phyloP scores from a whole-genome alignment of 2,113 vertebrate genomes.

The Prochilodus magdalenae region DNA sequence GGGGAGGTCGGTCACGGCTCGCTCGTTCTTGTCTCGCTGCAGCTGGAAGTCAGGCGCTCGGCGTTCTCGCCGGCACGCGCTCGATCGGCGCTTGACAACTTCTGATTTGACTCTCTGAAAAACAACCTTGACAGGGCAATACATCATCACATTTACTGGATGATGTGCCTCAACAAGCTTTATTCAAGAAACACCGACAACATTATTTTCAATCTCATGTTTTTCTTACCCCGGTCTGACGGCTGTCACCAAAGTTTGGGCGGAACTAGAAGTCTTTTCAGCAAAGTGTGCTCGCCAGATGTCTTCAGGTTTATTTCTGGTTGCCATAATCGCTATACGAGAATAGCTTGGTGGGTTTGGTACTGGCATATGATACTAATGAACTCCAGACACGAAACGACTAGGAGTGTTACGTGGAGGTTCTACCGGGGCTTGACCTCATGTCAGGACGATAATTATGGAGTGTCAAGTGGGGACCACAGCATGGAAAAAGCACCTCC shows the following conservation, averaged over 20 bases:
- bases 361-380: neutral
- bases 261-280: neutral
- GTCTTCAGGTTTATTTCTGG: conserved; percentile 3
- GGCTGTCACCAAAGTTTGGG: conserved; percentile 23
- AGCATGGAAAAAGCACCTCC: neutral
- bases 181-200: conserved; percentile 38
- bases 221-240: conserved; percentile 4
- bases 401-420: neutral
- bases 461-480: neutral
- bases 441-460: neutral
- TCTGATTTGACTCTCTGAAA: conserved; percentile 51
- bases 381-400: neutral
- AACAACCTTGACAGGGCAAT: conserved; percentile 53
- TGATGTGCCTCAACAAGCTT: conserved; percentile 44
- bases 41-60: conserved; percentile 31
- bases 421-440: neutral
- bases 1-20: neutral
- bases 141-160: conserved; percentile 55
- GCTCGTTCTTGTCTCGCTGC: conserved; percentile 1
- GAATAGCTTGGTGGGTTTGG: neutral
- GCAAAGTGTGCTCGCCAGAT: neutral
- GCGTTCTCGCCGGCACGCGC: conserved; percentile 16
- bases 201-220: conserved; percentile 35
- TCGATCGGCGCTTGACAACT: conserved; percentile 52
- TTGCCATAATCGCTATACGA: neutral